Percentiles rank a stretch among this genome's conserved stretches.
These are phyloP conservation scores for Anoplolepis gracilipes DNA, from an alignment of 1,140 invertebrate species.

Conservation along the genomic window DNA sequence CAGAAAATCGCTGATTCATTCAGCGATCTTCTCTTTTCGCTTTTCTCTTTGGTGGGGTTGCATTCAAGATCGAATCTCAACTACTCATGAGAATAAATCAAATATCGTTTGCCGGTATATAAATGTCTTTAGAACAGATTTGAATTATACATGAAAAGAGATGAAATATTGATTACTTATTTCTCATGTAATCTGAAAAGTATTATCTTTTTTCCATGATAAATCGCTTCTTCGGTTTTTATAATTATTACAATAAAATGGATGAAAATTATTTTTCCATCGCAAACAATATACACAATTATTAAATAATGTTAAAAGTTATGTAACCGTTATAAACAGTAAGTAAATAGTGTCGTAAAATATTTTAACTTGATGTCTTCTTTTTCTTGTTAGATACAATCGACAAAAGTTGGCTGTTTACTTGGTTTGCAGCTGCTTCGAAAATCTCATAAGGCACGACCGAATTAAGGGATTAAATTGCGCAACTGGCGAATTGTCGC, in stretches of 20 bases:
- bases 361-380: background rate
- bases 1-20: slow-evolving; percentile 50
- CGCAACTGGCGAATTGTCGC: slow-evolving; percentile 52
- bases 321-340: no score
- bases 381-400: slow-evolving; percentile 12
- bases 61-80: slow-evolving; percentile 45
- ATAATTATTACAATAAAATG: background rate
- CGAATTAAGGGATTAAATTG: slow-evolving; percentile 49
- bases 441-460: slow-evolving; percentile 51
- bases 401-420: slow-evolving; percentile 45
- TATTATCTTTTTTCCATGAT: background rate
- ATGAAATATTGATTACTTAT: slow-evolving; percentile 36
- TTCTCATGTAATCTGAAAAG: background rate
- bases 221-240: background rate
- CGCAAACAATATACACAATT: background rate
- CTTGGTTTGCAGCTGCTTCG: slow-evolving; percentile 41
- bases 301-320: background rate
- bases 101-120: slow-evolving; percentile 34
- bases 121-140: slow-evolving; percentile 28
- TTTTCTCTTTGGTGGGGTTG: background rate
- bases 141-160: slow-evolving; percentile 47
- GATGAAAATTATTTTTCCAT: background rate
- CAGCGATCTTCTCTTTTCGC: slow-evolving; percentile 3
- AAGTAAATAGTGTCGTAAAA: background rate
- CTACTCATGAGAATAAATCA: slow-evolving; percentile 42